Conservation (phyloP, 2,797 vertebrate species). For the Cirrhinus mrigala region DNA sequence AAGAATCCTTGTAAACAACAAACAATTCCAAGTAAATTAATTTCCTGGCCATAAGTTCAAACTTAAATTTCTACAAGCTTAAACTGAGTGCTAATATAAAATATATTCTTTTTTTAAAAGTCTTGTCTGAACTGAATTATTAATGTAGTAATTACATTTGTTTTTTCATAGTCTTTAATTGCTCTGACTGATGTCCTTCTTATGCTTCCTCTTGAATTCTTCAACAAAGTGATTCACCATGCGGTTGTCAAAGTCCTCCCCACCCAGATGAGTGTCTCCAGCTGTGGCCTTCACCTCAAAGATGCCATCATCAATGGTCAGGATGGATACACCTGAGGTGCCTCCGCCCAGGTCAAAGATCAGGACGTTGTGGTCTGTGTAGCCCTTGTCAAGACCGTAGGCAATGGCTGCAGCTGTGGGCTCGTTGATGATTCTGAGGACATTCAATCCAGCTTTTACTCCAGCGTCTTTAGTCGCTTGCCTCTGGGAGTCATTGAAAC, state of each 20-base stretch:
- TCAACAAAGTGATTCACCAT: conserved; percentile 58
- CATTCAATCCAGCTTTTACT: conserved; percentile 85
- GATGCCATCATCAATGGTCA: conserved; percentile 64
- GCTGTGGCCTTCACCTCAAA: conserved; percentile 65
- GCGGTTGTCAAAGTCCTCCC: conserved; percentile 64
- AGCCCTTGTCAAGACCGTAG: conserved; percentile 83
- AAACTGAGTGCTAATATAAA: no score
- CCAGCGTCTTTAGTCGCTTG: conserved; percentile 89
- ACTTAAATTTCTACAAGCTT: no score
- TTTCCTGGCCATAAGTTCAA: no score
- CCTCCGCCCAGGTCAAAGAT: conserved; percentile 71
- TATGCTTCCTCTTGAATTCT: conserved; percentile 54
- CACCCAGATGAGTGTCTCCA: conserved; percentile 64
- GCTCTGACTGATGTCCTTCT: conserved; percentile 56
- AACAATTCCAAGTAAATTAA: no score
- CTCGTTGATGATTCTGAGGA: conserved; percentile 88
- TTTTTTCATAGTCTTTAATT: neutral
- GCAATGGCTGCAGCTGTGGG: conserved; percentile 89
- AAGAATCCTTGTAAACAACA: no score
- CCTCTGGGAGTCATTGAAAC: conserved; percentile 86
- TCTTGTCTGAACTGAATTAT: no score
- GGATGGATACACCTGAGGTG: conserved; percentile 65
- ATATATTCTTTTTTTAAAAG: no score
- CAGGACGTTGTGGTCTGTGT: conserved; percentile 84
- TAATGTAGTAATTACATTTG: no score